Conservation (phyloP, 2,113 vertebrate genomes). For the Rallus limicola region DNA sequence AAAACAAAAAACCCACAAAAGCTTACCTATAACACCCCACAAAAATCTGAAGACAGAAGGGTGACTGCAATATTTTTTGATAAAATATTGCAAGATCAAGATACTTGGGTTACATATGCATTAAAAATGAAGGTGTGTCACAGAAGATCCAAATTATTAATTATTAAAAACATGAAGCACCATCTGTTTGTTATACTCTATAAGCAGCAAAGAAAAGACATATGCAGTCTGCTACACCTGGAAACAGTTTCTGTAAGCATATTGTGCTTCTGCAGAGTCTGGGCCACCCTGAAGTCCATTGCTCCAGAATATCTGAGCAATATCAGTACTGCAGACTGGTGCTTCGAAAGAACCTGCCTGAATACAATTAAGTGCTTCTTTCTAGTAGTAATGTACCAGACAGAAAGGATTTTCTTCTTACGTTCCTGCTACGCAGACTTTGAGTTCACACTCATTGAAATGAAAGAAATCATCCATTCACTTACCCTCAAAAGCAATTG, state of each 20-base stretch:
- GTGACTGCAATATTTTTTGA: neutral
- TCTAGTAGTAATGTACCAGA: neutral
- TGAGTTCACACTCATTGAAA: neutral
- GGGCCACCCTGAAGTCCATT: neutral
- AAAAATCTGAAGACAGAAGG: neutral
- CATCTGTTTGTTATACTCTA: neutral
- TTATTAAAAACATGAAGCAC: neutral
- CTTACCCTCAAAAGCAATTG: neutral
- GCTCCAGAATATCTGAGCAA: neutral
- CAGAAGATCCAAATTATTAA: neutral
- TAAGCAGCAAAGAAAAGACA: neutral
- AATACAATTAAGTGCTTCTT: neutral
- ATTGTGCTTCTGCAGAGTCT: neutral
- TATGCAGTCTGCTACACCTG: neutral
- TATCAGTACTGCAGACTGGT: neutral
- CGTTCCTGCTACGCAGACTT: neutral
- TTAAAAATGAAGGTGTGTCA: neutral
- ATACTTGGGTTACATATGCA: fast-evolving
- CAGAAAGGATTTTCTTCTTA: neutral
- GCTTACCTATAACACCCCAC: no score
- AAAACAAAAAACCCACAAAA: neutral
- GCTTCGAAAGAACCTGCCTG: neutral
- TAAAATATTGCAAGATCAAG: neutral
- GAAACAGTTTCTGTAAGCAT: neutral
- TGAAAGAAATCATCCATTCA: neutral